A percentile compares a stretch with the other conserved stretches of the same genome.
These are phyloP conservation scores for Bruchidius siliquastri DNA, from an alignment of 2,888 invertebrate genomes.

Conservation along the genomic window DNA sequence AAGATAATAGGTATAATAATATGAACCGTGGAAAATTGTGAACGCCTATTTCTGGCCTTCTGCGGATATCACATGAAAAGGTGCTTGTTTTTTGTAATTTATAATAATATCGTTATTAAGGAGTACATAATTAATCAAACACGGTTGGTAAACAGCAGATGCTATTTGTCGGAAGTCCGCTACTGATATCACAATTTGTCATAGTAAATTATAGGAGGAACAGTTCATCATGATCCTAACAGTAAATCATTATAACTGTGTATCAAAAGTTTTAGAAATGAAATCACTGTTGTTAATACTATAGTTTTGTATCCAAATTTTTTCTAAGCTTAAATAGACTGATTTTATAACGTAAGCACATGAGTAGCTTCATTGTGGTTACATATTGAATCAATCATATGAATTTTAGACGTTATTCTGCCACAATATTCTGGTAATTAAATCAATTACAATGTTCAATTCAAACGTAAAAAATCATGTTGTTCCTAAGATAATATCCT, in stretches of 20 bases:
- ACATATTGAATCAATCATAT: too few species aligned
- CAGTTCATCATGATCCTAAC: background rate
- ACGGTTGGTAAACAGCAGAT: background rate
- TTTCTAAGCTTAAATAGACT: background rate
- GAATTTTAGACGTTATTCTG: too few species aligned
- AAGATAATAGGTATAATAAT: background rate
- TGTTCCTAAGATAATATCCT: too few species aligned
- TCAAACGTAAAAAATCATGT: too few species aligned
- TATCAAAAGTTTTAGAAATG: too few species aligned
- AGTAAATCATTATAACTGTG: background rate
- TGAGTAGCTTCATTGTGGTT: too few species aligned
- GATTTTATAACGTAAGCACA: background rate
- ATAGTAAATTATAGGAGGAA: background rate
- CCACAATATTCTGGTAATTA: too few species aligned
- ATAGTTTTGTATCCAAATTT: too few species aligned
- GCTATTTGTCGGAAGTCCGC: background rate
- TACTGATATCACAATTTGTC: background rate
- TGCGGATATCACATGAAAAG: background rate
- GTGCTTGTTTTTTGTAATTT: background rate
- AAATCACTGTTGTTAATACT: too few species aligned
- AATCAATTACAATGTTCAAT: too few species aligned
- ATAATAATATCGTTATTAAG: background rate
- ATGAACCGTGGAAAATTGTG: background rate
- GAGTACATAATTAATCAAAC: background rate
- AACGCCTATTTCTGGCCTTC: background rate